phyloP scores from a whole-genome alignment of 1,140 invertebrate species.

The Drosophila grimshawi region DNA sequence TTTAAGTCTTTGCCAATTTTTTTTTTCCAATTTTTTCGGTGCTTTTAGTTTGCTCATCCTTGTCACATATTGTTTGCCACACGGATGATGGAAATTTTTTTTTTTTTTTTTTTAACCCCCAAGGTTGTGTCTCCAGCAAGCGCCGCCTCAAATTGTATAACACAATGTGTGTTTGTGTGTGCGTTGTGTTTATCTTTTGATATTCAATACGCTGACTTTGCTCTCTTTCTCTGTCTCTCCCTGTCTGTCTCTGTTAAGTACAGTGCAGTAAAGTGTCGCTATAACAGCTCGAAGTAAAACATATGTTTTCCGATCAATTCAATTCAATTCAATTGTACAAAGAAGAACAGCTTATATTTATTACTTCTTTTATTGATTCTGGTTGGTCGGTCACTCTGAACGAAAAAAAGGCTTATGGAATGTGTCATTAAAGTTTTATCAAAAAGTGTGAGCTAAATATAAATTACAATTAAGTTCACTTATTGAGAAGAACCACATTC shows the following conservation, averaged over 20 bases:
- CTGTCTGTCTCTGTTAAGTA: slow-evolving; percentile 10
- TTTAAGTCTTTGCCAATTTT: neutral
- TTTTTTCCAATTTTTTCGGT: neutral
- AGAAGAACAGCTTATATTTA: no score
- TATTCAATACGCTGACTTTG: slow-evolving; percentile 49
- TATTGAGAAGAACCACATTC: no score
- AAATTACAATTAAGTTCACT: no score
- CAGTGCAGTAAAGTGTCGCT: slow-evolving; percentile 22
- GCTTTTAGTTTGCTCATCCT: slow-evolving; percentile 6
- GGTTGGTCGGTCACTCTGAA: no score
- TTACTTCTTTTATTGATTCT: no score
- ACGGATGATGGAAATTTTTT: slow-evolving; percentile 17
- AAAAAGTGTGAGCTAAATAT: no score
- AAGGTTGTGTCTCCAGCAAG: slow-evolving; percentile 54
- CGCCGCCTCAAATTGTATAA: slow-evolving; percentile 62
- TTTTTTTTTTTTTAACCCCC: slow-evolving; percentile 24
- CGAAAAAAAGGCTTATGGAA: no score
- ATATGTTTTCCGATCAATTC: neutral
- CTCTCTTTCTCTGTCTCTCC: slow-evolving; percentile 2
- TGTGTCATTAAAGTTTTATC: no score
- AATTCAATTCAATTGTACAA: neutral
- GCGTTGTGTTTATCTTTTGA: slow-evolving; percentile 70
- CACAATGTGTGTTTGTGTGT: slow-evolving; percentile 17
- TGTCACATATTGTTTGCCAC: slow-evolving; percentile 38
- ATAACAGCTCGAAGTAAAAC: neutral